Conservation (phyloP, 35 echinoderm and acorn worm species). For the Ophioderma brevispina region DNA sequence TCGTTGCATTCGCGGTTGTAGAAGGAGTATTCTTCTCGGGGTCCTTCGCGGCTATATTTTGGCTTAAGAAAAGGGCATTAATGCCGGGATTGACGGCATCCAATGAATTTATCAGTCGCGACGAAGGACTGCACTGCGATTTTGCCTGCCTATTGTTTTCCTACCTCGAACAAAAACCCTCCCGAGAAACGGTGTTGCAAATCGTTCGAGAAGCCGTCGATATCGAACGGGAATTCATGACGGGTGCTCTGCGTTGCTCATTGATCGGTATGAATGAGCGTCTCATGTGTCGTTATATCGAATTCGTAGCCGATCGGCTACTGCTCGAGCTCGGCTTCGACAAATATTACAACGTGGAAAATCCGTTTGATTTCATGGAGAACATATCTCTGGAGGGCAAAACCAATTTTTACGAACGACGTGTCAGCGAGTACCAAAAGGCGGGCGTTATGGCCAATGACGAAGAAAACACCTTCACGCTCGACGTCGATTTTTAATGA, state of each 20-base stretch:
- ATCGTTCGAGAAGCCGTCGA: constrained; percentile 81
- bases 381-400: constrained; percentile 94
- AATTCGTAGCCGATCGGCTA: constrained; percentile 93
- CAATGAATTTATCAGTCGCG: constrained; percentile 95
- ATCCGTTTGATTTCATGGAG: constrained; percentile 99
- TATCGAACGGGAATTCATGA: constrained; percentile 79
- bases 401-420: constrained; percentile 95
- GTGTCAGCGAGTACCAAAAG: constrained; percentile 87
- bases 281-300: constrained; percentile 87
- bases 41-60: constrained; percentile 95
- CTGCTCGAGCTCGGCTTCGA: constrained; percentile 72
- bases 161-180: constrained; percentile 67
- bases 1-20: constrained; percentile 90
- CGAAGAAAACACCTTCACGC: constrained; percentile 62
- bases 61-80: constrained; percentile 94
- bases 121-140: constrained; percentile 95
- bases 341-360: constrained; percentile 79
- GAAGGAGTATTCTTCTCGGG: constrained; percentile 98
- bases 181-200: constrained; percentile 24
- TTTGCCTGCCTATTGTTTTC: constrained; percentile 92
- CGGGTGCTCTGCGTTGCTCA: constrained; percentile 64
- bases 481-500: constrained; percentile 79
- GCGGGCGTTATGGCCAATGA: constrained; percentile 68
- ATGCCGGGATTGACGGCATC: constrained; percentile 92
- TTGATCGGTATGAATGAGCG: constrained; percentile 91